These are phyloP conservation scores for Lepus americanus DNA, from an alignment of 2,113 vertebrate genomes.

Conservation along the genomic window DNA sequence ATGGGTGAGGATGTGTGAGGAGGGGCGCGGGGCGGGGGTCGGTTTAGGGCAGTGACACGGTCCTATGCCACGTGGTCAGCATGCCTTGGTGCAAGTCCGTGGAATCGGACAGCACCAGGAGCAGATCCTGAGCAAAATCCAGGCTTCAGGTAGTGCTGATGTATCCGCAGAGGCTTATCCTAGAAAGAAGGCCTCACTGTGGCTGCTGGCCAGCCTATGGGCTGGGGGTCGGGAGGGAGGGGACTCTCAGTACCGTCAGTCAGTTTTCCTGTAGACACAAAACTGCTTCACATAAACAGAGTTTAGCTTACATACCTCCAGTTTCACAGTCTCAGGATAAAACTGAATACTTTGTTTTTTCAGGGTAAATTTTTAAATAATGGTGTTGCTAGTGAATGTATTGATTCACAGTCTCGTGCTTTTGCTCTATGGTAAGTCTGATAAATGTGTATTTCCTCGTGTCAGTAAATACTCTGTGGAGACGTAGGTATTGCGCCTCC, in stretches of 20 bases:
- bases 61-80: too few relatives aligned
- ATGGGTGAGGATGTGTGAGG: too few relatives aligned
- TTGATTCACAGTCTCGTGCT: neutral
- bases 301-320: neutral
- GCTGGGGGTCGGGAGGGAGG: too few relatives aligned
- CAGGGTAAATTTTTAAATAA: neutral
- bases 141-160: too few relatives aligned
- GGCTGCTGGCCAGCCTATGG: too few relatives aligned
- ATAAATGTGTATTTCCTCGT: neutral
- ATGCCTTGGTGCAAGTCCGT: too few relatives aligned
- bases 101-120: too few relatives aligned
- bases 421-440: neutral
- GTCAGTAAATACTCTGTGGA: neutral
- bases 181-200: too few relatives aligned
- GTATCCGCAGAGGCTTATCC: too few relatives aligned
- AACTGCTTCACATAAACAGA: neutral
- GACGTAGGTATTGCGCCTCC: neutral
- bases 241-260: neutral
- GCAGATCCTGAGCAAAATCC: too few relatives aligned
- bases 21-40: too few relatives aligned
- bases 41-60: too few relatives aligned
- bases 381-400: neutral
- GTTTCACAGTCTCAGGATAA: neutral
- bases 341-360: neutral
- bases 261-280: neutral